These are phyloP conservation scores for Nipponacmea schrenckii DNA, from an alignment of 2,888 invertebrate genomes.

Conservation along the genomic window DNA sequence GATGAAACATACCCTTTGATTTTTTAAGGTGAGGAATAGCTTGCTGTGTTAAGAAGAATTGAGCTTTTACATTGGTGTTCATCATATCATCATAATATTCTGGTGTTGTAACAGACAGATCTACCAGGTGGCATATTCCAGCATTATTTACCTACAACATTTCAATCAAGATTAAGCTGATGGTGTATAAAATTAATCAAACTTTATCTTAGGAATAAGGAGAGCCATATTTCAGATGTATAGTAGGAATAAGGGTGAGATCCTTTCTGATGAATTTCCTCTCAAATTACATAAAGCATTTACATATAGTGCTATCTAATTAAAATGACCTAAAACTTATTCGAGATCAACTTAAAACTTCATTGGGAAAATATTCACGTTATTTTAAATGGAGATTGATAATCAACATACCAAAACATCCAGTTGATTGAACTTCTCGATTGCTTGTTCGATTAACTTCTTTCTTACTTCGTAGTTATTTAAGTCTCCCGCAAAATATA, in stretches of 20 bases:
- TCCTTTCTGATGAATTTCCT: too few species aligned
- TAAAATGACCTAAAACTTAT: too few species aligned
- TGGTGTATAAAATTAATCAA: too few species aligned
- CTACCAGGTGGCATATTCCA: conserved; percentile 20
- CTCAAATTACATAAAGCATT: too few species aligned
- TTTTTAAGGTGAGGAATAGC: conserved; percentile 32
- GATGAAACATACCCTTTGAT: conserved; percentile 26
- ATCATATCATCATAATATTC: conserved; percentile 28
- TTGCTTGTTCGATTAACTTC: conserved; percentile 6
- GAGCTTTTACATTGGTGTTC: conserved; percentile 29
- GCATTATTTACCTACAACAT: conserved; percentile 36
- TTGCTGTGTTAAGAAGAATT: conserved; percentile 30
- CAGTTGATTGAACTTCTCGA: conserved; percentile 7
- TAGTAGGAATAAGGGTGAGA: too few species aligned
- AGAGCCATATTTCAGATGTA: too few species aligned
- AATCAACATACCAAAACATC: conserved; percentile 11
- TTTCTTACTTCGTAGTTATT: conserved; percentile 7
- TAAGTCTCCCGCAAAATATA: neutral
- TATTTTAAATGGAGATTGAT: too few species aligned
- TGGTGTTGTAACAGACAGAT: conserved; percentile 9
- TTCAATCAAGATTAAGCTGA: too few species aligned
- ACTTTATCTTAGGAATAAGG: too few species aligned
- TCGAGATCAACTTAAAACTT: too few species aligned
- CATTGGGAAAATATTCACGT: too few species aligned
- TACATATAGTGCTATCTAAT: too few species aligned